Evolutionary conservation across 2,888 invertebrate genomes (phyloP), one percentile per base, ranked within the genome.

Genomic region (Oscheius sp.): DNA sequence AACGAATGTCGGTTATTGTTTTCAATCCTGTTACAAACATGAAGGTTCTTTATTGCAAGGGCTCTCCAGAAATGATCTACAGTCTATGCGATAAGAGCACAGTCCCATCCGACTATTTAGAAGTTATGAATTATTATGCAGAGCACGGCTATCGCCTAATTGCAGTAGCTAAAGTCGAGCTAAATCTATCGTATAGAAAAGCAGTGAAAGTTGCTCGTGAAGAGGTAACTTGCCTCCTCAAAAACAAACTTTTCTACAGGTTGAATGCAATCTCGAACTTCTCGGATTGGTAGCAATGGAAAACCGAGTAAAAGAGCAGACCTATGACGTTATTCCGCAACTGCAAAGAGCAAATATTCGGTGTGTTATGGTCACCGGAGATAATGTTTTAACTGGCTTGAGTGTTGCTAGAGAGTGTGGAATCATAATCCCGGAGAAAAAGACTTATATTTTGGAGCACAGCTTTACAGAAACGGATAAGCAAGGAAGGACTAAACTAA

Each of bases 221-320:
- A 29, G 39, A 64, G 45, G 80, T 83, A 1, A 23, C 4, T 39
- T 53, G 15, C 37, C 17, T 23, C 15, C 4, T 25, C 12, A 17
- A 23, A 6, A 23, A 53, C 5, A 23, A 29, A 29, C n/a, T 53
- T 50, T 34, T 39, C 12, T n/a, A n/a, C 31, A 69, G 64, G 53
- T 76, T 45, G 86, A 86, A 66, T 79, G 79, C 58, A 79, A 89
- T 90, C 25, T 92, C 93, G 76, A 88, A 95, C 76, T 91, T 90
- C 69, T 93, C 94, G 86, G 95, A 0, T 91, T 98, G 77, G 92
- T 98, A 12, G 92, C 98, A 6, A 90, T 98, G 89, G 97, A 98
- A 88, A 98, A 98, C 88, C 90, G 94, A 0, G 89, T 98, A 66
- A 89, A 89, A 75, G 87, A 87, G 23, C 87, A 88, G 74, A 89